phyloP scores from a whole-genome alignment of 2,888 invertebrate species.

The Tiphia femorata region DNA sequence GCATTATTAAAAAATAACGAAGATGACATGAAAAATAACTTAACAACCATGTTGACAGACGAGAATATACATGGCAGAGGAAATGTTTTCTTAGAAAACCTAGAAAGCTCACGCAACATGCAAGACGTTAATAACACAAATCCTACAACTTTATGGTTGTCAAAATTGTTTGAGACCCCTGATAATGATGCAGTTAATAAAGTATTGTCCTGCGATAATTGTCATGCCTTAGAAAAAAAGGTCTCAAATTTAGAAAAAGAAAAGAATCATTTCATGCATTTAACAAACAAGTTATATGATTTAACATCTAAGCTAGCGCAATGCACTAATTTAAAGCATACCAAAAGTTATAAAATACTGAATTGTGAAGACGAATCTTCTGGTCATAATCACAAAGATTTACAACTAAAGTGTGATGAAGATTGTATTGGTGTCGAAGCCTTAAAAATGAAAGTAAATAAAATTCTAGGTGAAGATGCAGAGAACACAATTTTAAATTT shows the following conservation, averaged over 20 bases:
- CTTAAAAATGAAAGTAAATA: slow-evolving; percentile 50
- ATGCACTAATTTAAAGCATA: slow-evolving; percentile 50
- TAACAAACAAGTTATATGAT: slow-evolving; percentile 56
- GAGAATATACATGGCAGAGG: no score
- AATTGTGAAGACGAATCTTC: slow-evolving; percentile 51
- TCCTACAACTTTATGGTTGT: slow-evolving; percentile 18
- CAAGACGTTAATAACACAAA: slow-evolving; percentile 25
- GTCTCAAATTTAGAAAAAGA: slow-evolving; percentile 40
- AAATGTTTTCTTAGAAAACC: slow-evolving; percentile 30
- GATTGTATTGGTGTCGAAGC: slow-evolving; percentile 49
- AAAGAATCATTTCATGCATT: slow-evolving; percentile 37
- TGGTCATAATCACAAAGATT: slow-evolving; percentile 45
- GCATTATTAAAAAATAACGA: slow-evolving; percentile 8
- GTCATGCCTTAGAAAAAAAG: slow-evolving; percentile 23
- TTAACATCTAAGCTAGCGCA: no score
- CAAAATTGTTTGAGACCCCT: slow-evolving; percentile 16
- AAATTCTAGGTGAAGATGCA: slow-evolving; percentile 44
- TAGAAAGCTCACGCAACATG: slow-evolving; percentile 19
- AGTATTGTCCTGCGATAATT: slow-evolving; percentile 10
- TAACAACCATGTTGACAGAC: slow-evolving; percentile 30
- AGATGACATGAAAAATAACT: background rate
- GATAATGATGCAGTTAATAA: background rate
- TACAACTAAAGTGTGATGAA: slow-evolving; percentile 53
- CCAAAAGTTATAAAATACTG: slow-evolving; percentile 47
- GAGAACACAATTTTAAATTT: slow-evolving; percentile 44